Evolutionary conservation across 2,113 vertebrate species (phyloP).

Genomic region (Halichoeres trimaculatus): DNA sequence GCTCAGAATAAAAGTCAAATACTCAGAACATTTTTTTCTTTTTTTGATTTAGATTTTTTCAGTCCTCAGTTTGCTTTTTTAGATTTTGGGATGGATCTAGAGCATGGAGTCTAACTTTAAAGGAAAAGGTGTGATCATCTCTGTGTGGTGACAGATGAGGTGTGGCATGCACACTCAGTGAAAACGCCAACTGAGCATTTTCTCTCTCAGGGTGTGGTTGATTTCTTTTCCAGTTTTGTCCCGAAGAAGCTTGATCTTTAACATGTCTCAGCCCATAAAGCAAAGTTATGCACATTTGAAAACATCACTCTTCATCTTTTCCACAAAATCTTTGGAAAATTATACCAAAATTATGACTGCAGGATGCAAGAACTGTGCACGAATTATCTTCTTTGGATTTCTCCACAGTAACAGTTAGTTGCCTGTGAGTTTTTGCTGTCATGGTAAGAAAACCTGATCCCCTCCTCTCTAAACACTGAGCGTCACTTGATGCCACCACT

Average conservation of each 20-base stretch:
- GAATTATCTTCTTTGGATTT: no score
- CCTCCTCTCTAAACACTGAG: constrained; percentile 40
- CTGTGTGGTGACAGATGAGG: constrained; percentile 9
- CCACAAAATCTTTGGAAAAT: no score
- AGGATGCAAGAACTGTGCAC: no score
- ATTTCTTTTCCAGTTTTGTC: background rate
- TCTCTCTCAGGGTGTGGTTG: constrained; percentile 49
- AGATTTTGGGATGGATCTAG: background rate
- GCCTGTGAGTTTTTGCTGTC: constrained; percentile 27
- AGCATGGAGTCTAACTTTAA: background rate
- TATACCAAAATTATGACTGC: no score
- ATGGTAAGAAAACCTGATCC: constrained; percentile 70
- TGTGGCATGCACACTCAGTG: constrained; percentile 18
- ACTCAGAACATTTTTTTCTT: background rate
- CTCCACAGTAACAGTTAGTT: no score
- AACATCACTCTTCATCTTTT: no score
- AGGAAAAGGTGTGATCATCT: background rate
- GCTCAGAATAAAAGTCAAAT: background rate
- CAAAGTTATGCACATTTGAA: no score
- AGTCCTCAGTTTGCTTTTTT: background rate
- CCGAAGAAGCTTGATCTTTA: background rate
- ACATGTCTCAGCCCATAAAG: no score
- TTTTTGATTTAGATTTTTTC: background rate
- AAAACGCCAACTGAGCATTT: constrained; percentile 34
- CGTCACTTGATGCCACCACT: constrained; percentile 53